Percentiles rank a stretch among this genome's conserved stretches.
phyloP scores from a whole-genome alignment of 2,113 vertebrate genomes.

The Origma solitaria region DNA sequence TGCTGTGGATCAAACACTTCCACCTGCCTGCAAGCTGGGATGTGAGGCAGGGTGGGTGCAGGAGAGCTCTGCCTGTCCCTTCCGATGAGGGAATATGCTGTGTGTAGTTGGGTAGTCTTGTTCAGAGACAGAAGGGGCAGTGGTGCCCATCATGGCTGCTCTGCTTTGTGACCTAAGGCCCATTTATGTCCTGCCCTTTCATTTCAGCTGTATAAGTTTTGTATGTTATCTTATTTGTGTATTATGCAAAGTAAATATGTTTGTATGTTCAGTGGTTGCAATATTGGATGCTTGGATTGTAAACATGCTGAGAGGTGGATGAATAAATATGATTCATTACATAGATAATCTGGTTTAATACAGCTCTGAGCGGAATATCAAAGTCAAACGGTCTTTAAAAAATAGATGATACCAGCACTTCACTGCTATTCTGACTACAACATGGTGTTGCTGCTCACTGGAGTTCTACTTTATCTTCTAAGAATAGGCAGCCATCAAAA shows the following conservation, averaged over 20 bases:
- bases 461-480: not conserved
- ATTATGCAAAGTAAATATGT: not conserved
- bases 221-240: not conserved
- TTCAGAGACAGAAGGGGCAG: not conserved
- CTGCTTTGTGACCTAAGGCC: not conserved
- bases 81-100: rapidly evolving
- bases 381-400: not conserved
- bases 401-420: rapidly evolving
- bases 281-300: not conserved
- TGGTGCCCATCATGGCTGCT: not conserved
- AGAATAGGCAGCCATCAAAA: not conserved
- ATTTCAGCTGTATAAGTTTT: not conserved
- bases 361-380: not conserved
- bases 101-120: not conserved
- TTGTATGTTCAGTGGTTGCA: not conserved
- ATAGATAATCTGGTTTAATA: not conserved
- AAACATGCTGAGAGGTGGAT: not conserved
- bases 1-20: not conserved
- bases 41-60: not conserved
- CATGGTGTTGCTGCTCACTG: not conserved
- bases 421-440: not conserved
- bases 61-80: not conserved
- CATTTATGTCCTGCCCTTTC: not conserved
- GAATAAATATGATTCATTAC: not conserved
- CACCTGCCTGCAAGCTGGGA: not conserved